Percentiles rank a stretch among this genome's conserved stretches.
Conservation (phyloP, 2,797 vertebrate species). For the Xyrichtys novacula region DNA sequence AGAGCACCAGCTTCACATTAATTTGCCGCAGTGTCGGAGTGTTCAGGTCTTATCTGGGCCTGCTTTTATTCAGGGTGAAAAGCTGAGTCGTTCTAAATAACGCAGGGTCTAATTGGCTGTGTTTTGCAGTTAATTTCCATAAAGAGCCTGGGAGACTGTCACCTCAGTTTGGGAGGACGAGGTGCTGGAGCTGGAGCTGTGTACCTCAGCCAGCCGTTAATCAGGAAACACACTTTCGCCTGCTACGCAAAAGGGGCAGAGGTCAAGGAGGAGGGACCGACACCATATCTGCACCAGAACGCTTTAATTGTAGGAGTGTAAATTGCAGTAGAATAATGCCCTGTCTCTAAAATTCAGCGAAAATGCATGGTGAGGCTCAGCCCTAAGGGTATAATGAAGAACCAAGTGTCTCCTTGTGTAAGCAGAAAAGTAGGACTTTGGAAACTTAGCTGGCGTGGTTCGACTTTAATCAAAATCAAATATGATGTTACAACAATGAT, state of each 20-base stretch:
- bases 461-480: neutral
- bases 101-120: conserved; percentile 86
- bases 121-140: conserved; percentile 88
- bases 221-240: conserved; percentile 84
- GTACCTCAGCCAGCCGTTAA: conserved; percentile 81
- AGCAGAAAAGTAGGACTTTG: conserved; percentile 59
- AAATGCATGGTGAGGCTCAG: conserved; percentile 57
- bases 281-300: conserved; percentile 81
- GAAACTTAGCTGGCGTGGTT: conserved; percentile 44
- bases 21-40: conserved; percentile 78
- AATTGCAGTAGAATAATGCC: conserved; percentile 82
- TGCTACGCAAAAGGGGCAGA: conserved; percentile 78
- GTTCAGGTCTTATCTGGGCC: conserved; percentile 69
- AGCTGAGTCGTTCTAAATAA: conserved; percentile 86
- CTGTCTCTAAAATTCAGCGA: conserved; percentile 71
- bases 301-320: conserved; percentile 83
- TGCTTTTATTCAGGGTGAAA: conserved; percentile 81
- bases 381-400: conserved; percentile 68
- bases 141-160: conserved; percentile 84
- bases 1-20: conserved; percentile 80
- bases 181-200: conserved; percentile 71
- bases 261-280: conserved; percentile 84
- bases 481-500: neutral
- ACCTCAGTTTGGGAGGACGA: conserved; percentile 79
- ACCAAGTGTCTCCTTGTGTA: conserved; percentile 62